These are phyloP conservation scores for Loripinus fragilis DNA, from an alignment of 2,888 invertebrate species.

Conservation along the genomic window DNA sequence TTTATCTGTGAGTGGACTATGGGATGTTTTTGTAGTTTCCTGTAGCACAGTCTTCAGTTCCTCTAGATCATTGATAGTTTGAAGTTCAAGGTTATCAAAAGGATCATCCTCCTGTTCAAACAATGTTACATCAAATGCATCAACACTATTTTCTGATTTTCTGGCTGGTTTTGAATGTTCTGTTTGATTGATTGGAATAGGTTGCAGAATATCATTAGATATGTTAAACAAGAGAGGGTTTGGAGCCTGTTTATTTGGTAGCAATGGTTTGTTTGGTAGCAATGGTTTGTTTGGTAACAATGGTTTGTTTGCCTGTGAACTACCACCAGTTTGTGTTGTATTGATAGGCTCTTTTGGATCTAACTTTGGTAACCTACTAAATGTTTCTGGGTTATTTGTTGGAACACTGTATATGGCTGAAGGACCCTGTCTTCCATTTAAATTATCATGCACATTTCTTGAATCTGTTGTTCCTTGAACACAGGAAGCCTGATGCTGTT, in stretches of 20 bases:
- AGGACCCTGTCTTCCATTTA: neutral
- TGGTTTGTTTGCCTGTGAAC: conserved; percentile 26
- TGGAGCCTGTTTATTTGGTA: conserved; percentile 49
- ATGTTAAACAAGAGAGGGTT: conserved; percentile 60
- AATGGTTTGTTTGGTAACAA: no score
- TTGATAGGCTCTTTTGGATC: neutral
- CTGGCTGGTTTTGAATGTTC: neutral
- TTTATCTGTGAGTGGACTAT: conserved; percentile 9
- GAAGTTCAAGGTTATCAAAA: conserved; percentile 75
- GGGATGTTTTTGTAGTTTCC: conserved; percentile 42
- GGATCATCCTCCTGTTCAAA: conserved; percentile 78
- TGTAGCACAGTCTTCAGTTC: conserved; percentile 71
- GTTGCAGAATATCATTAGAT: conserved; percentile 68
- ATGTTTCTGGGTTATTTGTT: neutral
- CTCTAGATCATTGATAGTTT: conserved; percentile 76
- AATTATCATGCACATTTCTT: conserved; percentile 23
- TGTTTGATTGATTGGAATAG: conserved; percentile 58
- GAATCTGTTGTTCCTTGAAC: conserved; percentile 17
- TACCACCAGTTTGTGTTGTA: neutral
- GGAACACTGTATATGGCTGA: neutral
- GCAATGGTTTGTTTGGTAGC: conserved; percentile 19
- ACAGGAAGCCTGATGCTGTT: conserved; percentile 34
- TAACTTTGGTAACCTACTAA: neutral
- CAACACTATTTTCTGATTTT: neutral
- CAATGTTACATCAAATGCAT: conserved; percentile 70